Base-by-base conservation (phyloP, 2,797 vertebrate species). In the Sebastiscus tertius region DNA sequence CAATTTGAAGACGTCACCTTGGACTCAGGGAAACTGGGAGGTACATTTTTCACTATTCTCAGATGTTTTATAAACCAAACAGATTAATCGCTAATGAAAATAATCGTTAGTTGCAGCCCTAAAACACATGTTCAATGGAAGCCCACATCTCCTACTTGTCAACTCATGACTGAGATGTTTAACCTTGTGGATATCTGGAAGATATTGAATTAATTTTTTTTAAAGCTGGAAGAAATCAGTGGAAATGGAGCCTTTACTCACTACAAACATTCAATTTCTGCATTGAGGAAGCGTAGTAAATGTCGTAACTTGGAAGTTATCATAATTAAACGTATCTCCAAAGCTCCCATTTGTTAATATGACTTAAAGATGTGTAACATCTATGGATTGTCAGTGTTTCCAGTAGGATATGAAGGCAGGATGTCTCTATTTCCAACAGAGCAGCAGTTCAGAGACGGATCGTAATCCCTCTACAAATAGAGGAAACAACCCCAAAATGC, bases 341-440 rank as follows among this genome's bases (percentile, higher is more conserved):
- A 10, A 46, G 42, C 54, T 18, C 14, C 8, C 20, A 12, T 33
- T 36, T 36, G 36, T 67, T 29, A 58, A 33, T n/a, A 42, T 70
- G 60, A 13, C 36, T 29, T 46, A 26, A 72, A 58, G 36, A 75
- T 39, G 26, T 75, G 33, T 14, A 62, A 62, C 59, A 13, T 69
- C 14, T 29, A 1, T 36, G 27, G 54, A 59, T 3, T 31, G 22
- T 80, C 60, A 72, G 1, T 46, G 58, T 87, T 80, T 86, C 76
- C 72, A 78, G 73, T 67, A 16, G 42, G 65, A 34, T 12, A 59
- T 31, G 1, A 26, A 46, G 39, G 56, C 77, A 70, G 84, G 67
- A 87, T 64, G 77, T 55, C 11, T 81, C 64, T 66, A 59, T 49
- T 81, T 87, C 79, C 81, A 77, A 71, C 31, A 55, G 66, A 60